Evolutionary conservation across 2,113 vertebrate genomes (phyloP).

Genomic region (Numenius arquata): DNA sequence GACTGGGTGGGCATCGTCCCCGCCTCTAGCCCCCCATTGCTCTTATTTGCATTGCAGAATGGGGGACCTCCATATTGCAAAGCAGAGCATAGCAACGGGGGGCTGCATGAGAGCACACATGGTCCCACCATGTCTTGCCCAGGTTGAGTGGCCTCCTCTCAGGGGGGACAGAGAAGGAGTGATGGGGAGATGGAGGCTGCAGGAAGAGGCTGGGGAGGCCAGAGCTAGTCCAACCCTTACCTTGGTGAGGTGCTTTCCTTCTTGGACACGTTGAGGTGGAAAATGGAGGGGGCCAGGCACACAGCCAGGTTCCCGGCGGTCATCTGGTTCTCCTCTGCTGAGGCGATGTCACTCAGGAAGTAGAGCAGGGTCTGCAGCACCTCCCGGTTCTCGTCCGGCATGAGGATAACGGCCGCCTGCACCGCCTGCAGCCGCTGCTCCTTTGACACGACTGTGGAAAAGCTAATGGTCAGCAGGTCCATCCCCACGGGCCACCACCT

Average conservation of each 20-base stretch:
- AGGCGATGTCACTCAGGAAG: conserved; percentile 87
- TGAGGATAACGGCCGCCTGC: conserved; percentile 80
- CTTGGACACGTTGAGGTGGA: conserved; percentile 86
- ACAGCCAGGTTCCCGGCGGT: conserved; percentile 84
- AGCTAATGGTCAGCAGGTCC: fast-evolving
- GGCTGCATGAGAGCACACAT: fast-evolving
- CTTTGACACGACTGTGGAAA: conserved; percentile 76
- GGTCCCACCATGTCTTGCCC: background rate
- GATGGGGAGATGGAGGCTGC: background rate
- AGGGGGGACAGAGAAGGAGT: background rate
- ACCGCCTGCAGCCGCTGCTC: conserved; percentile 81
- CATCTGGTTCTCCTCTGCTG: conserved; percentile 86
- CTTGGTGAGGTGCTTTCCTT: conserved; percentile 81
- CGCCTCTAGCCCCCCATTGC: background rate
- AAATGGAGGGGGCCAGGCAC: conserved; percentile 86
- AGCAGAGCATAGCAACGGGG: background rate
- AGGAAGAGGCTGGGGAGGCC: background rate
- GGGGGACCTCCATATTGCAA: background rate
- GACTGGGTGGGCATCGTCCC: fast-evolving
- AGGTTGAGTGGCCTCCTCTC: fast-evolving
- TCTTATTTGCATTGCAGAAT: background rate
- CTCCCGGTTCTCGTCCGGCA: conserved; percentile 87
- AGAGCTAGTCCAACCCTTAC: conserved; percentile 37
- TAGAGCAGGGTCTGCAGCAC: conserved; percentile 87
- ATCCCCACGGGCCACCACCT: fast-evolving